Conservation (phyloP, 2,797 vertebrate genomes). For the Sylvia borin region DNA sequence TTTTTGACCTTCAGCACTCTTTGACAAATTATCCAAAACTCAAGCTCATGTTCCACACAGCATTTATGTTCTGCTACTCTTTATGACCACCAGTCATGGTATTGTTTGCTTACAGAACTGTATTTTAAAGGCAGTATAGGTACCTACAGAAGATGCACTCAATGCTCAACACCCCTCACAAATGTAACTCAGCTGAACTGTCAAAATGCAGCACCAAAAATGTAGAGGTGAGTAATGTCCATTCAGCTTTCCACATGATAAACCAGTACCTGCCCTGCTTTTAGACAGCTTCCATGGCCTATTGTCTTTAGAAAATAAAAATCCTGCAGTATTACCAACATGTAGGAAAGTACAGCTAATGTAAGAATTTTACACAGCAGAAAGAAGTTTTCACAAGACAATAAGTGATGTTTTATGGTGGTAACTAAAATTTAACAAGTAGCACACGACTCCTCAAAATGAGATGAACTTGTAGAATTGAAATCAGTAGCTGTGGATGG, state of each 20-base stretch:
- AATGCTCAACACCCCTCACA: background rate
- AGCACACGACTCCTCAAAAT: background rate
- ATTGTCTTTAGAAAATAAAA: background rate
- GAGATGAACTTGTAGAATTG: background rate
- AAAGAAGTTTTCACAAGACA: background rate
- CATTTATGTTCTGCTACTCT: background rate
- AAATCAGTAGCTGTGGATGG: background rate
- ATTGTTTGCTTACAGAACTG: background rate
- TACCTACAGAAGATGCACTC: background rate
- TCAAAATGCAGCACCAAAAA: background rate
- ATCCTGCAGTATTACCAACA: background rate
- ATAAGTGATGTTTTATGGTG: background rate
- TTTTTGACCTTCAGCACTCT: background rate
- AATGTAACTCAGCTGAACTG: background rate
- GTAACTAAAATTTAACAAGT: background rate
- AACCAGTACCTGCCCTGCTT: background rate
- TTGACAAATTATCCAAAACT: background rate
- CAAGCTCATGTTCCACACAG: rapidly evolving
- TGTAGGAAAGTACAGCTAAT: background rate
- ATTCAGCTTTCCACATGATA: background rate
- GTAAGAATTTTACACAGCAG: background rate
- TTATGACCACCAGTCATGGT: background rate
- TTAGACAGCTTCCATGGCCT: background rate
- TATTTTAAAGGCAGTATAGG: background rate
- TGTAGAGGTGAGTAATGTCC: background rate